These are phyloP conservation scores for Thalassarche chlororhynchos DNA, from an alignment of 2,113 vertebrate species.

Conservation along the genomic window DNA sequence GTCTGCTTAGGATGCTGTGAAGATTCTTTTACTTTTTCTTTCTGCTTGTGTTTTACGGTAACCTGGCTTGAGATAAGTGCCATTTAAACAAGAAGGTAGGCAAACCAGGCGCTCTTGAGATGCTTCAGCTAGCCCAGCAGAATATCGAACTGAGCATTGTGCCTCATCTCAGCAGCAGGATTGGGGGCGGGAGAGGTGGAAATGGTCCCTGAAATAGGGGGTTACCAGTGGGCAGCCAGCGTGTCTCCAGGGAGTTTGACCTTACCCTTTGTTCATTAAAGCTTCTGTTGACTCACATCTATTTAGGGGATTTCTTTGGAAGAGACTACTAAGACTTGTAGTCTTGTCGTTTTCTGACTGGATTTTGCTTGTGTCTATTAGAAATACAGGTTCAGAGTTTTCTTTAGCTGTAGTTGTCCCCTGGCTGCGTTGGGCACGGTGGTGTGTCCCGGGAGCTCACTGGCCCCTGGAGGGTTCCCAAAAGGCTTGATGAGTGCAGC, in stretches of 20 bases:
- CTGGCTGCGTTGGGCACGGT: background rate
- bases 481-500: background rate
- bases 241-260: background rate
- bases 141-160: background rate
- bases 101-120: background rate
- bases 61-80: background rate
- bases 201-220: background rate
- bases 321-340: background rate
- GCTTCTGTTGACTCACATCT: background rate
- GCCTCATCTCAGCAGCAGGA: background rate
- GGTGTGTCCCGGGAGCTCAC: rapidly evolving
- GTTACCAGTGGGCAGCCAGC: background rate
- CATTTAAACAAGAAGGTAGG: background rate
- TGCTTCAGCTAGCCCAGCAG: background rate
- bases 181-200: background rate
- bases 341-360: background rate
- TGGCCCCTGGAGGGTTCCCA: background rate
- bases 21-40: background rate
- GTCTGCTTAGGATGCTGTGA: background rate
- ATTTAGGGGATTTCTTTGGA: background rate
- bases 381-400: background rate
- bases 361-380: background rate
- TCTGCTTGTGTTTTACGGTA: background rate
- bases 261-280: background rate
- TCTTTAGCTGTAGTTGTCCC: background rate